Conservation (phyloP, 2,113 vertebrate genomes). For the Emydura subglobosa region DNA sequence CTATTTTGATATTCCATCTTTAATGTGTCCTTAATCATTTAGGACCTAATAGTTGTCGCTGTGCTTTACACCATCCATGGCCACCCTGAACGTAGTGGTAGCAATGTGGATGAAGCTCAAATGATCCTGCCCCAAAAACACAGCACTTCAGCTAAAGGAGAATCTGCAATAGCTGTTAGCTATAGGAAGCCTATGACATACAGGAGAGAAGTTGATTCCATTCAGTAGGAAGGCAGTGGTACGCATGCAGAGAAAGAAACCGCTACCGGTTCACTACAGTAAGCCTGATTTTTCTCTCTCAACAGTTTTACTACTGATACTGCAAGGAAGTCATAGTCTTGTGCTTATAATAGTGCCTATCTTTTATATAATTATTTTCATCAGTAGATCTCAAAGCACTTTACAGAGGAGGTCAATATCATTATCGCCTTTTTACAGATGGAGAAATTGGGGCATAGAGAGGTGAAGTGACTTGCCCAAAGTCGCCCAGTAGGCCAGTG, state of each 20-base stretch:
- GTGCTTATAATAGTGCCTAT: neutral
- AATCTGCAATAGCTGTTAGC: neutral
- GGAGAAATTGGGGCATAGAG: neutral
- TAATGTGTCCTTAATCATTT: neutral
- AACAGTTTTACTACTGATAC: accelerated
- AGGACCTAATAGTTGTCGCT: accelerated
- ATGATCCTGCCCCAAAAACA: neutral
- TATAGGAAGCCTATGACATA: neutral
- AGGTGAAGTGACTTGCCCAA: neutral
- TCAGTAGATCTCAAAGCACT: neutral
- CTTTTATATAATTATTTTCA: neutral
- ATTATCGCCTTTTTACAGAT: neutral
- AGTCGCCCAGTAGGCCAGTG: neutral
- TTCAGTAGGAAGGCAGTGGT: slow-evolving; percentile 59
- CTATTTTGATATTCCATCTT: neutral
- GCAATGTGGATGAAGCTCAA: neutral
- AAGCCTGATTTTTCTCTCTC: neutral
- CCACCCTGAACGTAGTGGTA: accelerated
- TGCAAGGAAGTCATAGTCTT: neutral
- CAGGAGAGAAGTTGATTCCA: neutral
- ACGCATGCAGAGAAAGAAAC: neutral
- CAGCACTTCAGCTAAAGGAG: neutral
- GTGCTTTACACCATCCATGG: accelerated
- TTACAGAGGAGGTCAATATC: neutral
- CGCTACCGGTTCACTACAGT: neutral